Evolutionary conservation across 1,140 invertebrate species (phyloP).

Genomic region (Pseudobourletiella spinata): DNA sequence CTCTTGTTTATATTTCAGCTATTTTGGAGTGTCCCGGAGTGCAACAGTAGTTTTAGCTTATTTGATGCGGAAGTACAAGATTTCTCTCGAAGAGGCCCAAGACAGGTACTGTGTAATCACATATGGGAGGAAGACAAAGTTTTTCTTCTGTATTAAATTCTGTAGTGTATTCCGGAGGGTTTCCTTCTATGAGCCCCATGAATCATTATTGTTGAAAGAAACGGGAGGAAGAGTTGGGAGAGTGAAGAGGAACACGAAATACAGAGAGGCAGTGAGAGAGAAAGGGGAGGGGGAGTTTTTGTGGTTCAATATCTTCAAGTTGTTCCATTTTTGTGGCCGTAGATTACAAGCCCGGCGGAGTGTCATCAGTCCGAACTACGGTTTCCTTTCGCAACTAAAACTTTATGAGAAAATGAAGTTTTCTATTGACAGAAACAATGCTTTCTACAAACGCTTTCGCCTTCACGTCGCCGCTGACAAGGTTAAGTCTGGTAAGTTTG

Average conservation of each 20-base stretch:
- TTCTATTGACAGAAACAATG: conserved; percentile 55
- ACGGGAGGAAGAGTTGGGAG: too few relatives aligned
- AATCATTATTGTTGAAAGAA: too few relatives aligned
- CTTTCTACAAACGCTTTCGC: conserved; percentile 65
- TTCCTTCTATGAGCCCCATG: too few relatives aligned
- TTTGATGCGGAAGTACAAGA: conserved; percentile 68
- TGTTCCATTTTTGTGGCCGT: too few relatives aligned
- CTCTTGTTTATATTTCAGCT: conserved; percentile 18
- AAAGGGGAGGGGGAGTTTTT: too few relatives aligned
- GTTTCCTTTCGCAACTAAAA: conserved; percentile 65
- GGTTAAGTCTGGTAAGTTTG: conserved; percentile 54
- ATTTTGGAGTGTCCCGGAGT: conserved; percentile 60
- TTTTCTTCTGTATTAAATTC: conserved; percentile 14
- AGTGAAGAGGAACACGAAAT: too few relatives aligned
- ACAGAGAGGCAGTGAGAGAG: too few relatives aligned
- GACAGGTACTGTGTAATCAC: conserved; percentile 45
- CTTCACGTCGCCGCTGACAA: conserved; percentile 68
- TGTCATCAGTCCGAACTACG: conserved; percentile 59
- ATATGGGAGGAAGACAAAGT: background rate
- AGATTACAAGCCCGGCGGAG: conserved; percentile 54
- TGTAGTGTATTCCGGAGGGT: too few relatives aligned
- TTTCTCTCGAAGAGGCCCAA: conserved; percentile 61
- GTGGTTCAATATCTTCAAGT: too few relatives aligned
- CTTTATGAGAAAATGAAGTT: conserved; percentile 68
- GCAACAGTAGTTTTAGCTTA: conserved; percentile 72